Base-by-base conservation (phyloP, 2,797 vertebrate species). In the Pseudochromis fuscus region DNA sequence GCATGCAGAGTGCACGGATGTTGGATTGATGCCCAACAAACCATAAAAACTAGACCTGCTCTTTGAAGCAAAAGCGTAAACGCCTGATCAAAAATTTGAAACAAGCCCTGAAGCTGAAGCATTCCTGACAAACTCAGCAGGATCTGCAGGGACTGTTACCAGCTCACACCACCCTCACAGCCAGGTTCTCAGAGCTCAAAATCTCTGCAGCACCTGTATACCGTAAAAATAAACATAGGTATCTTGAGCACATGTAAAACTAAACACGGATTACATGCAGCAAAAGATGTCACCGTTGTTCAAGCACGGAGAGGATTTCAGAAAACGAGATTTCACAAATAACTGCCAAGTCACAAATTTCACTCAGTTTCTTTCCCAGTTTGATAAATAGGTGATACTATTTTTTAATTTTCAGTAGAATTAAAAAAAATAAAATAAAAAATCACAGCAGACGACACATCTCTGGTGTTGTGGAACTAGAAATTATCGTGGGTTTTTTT, bases 91-190 rank as follows among this genome's bases (percentile, higher is more conserved):
- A 74, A n/a, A 74, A 77, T 73, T 13, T 66, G 28, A 75, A 68
- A 67, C 25, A 50, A 33, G 64, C 46, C 67, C 72, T 50, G 24
- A 4, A 76, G 67, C 38, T 25, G 46, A 37, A 57, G 49, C 70
- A 81, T 82, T 86, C 75, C 67, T 71, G 48, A 28, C 40, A 1
- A 48, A 91, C 67, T 77, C 33, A 58, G 62, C 46, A 63, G 30
- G 30, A 49, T 68, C 38, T 25, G 30, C 48, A 24, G 16, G n/a
- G 58, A 27, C 8, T 5, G 45, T 66, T 75, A 56, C 65, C 64
- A 77, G 64, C 44, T 15, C 25, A 38, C 25, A 31, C 18, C 1
- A 0, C n/a, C 38, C 25, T 33, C 21, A 35, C 27, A 45, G 37
- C 12, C 42, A 60, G 18, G 28, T 40, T 51, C 62, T 5, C 2